Percentiles rank a stretch among this genome's conserved stretches.
These are phyloP conservation scores for Nephrocerus scutellatus DNA, from an alignment of 2,888 invertebrate species.

Conservation along the genomic window DNA sequence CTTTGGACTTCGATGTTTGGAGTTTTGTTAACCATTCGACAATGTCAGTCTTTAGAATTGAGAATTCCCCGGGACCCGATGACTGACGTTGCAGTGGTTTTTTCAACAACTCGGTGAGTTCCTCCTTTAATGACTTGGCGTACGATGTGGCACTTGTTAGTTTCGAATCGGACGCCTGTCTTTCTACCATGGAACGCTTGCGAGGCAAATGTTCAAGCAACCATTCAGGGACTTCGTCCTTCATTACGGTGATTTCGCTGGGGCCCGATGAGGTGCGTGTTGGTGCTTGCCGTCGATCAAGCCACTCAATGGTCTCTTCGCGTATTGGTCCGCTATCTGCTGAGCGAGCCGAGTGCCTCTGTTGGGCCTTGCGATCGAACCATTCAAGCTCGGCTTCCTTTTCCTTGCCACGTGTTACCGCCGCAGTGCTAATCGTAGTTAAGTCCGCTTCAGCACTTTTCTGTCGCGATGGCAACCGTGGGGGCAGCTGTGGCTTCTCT, in stretches of 20 bases:
- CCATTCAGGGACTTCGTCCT: constrained; percentile 47
- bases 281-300: constrained; percentile 39
- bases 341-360: constrained; percentile 46
- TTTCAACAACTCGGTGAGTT: constrained; percentile 43
- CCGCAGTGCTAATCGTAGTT: constrained; percentile 24
- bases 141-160: constrained; percentile 35
- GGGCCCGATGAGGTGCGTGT: constrained; percentile 46
- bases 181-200: constrained; percentile 36
- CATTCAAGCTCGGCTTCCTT: constrained; percentile 45
- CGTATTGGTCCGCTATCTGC: constrained; percentile 45
- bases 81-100: constrained; percentile 46
- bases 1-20: constrained; percentile 32
- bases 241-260: constrained; percentile 44
- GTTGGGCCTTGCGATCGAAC: constrained; percentile 46
- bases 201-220: constrained; percentile 42
- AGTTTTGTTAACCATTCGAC: constrained; percentile 47
- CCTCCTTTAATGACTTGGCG: constrained; percentile 40
- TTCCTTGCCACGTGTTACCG: constrained; percentile 29
- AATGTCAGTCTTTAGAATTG: constrained; percentile 44
- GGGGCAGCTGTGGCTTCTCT: constrained; percentile 26
- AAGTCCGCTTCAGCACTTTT: constrained; percentile 32
- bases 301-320: constrained; percentile 45
- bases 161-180: constrained; percentile 29
- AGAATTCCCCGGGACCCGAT: constrained; percentile 46
- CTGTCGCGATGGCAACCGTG: constrained; percentile 31